Evolutionary conservation across 2,888 invertebrate genomes (phyloP), one percentile per base, ranked within the genome.

Genomic region (Neoaliturus tenellus): DNA sequence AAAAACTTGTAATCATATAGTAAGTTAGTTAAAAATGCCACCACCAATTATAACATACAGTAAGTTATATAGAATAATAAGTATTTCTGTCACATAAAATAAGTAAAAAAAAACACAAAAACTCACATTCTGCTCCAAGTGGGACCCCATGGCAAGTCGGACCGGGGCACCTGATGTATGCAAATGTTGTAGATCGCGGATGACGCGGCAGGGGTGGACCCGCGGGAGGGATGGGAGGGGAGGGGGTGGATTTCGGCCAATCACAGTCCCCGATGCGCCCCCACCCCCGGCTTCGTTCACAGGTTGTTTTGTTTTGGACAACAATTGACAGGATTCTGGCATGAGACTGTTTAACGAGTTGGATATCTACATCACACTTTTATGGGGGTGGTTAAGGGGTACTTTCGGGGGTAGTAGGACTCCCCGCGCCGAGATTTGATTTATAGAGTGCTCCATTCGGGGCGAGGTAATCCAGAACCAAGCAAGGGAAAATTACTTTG

Each of bases 181-280:
- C 78, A 78, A 78, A 78, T 78, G 78, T 78, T 31, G 78, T 23
- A 20, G 33, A 33, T 48, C 55, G 33, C 51, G 39, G 62, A 23
- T 41, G n/a, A 58, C 39, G 33, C n/a, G 67, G 83, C 80, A 75
- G 78, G 67, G 23, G 69, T 23, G 84, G 84, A 71, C 39, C 62
- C 55, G 83, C 71, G 86, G 69, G 80, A 75, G 71, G 75, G 81
- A 71, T 82, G 33, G 82, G 85, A 85, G 73, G 41, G 75, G 35
- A 82, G 83, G n/a, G 80, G 82, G 80, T 81, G 87, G 86, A 39
- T 55, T 62, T 84, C 86, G 86, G 87, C 86, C 87, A 86, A 86
- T 85, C 84, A 75, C 71, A 81, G 80, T 80, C 41, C 48, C 17
- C 39, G 67, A 31, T 55, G 25, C 69, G n/a, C 73, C 69, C 28